Percentiles rank a stretch among this genome's conserved stretches.
phyloP scores from a whole-genome alignment of 2,797 vertebrate genomes.

The Darevskia nairensis region DNA sequence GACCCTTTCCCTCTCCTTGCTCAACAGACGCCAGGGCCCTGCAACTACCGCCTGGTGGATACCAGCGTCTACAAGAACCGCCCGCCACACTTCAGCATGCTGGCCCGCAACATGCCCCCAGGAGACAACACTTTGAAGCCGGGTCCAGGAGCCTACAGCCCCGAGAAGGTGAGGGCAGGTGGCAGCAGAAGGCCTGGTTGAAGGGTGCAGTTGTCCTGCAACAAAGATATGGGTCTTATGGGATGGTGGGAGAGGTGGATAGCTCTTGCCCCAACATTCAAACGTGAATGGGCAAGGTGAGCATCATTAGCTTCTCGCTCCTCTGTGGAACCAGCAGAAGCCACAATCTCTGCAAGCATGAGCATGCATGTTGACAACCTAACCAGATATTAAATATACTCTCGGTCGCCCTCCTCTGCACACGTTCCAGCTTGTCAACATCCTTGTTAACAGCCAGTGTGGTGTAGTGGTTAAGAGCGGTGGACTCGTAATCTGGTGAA shows the following conservation, averaged over 20 bases:
- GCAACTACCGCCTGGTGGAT: constrained; percentile 84
- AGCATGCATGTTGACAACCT: background rate
- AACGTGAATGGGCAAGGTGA: background rate
- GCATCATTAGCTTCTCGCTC: background rate
- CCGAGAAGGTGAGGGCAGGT: constrained; percentile 72
- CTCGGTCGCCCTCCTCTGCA: no score
- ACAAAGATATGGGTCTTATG: background rate
- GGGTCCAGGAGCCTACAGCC: constrained; percentile 81
- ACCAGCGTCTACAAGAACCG: constrained; percentile 79
- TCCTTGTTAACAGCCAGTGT: no score
- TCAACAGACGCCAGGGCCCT: constrained; percentile 87
- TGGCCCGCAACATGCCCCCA: constrained; percentile 78
- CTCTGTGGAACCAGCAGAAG: no score
- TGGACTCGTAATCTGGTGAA: no score
- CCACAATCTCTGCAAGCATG: background rate
- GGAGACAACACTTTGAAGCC: constrained; percentile 78
- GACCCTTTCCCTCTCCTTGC: background rate
- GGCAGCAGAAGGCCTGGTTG: fast-evolving
- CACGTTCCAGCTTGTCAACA: no score
- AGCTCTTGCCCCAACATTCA: background rate
- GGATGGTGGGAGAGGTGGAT: background rate
- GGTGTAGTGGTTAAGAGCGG: no score
- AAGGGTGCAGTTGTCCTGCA: constrained; percentile 21
- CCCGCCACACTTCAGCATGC: constrained; percentile 86
- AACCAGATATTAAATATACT: background rate